Conservation (phyloP, 2,113 vertebrate species). For the Chaetorhynchus papuensis region DNA sequence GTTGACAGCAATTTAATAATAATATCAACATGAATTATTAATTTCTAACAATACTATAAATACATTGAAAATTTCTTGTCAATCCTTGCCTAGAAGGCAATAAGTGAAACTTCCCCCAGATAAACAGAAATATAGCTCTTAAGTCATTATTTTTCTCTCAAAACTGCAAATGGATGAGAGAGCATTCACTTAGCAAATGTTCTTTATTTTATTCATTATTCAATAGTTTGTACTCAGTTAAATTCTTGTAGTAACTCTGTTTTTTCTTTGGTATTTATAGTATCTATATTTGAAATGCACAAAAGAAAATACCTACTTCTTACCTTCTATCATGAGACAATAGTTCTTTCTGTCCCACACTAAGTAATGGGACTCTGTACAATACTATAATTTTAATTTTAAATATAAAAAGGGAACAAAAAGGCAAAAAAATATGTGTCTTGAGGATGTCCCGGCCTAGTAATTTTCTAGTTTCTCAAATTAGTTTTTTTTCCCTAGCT, state of each 20-base stretch:
- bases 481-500: neutral
- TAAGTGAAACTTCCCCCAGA: neutral
- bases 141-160: neutral
- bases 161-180: neutral
- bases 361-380: neutral
- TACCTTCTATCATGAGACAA: neutral
- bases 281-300: neutral
- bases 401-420: neutral
- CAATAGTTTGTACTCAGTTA: neutral
- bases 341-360: neutral
- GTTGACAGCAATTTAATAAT: slow-evolving; percentile 42
- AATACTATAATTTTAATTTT: neutral
- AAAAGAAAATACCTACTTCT: neutral
- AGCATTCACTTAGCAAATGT: neutral
- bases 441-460: neutral
- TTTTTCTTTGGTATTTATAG: neutral
- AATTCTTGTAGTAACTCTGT: neutral
- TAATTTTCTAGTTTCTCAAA: neutral
- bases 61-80: slow-evolving; percentile 14
- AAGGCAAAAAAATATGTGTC: neutral
- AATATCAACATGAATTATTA: slow-evolving; percentile 43
- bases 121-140: neutral
- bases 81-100: neutral
- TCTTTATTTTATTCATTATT: neutral
- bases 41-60: slow-evolving; percentile 39